Percentiles rank a stretch among this genome's conserved stretches.
These are phyloP conservation scores for Ptychoptera contaminata DNA, from an alignment of 2,888 invertebrate genomes.

Conservation along the genomic window DNA sequence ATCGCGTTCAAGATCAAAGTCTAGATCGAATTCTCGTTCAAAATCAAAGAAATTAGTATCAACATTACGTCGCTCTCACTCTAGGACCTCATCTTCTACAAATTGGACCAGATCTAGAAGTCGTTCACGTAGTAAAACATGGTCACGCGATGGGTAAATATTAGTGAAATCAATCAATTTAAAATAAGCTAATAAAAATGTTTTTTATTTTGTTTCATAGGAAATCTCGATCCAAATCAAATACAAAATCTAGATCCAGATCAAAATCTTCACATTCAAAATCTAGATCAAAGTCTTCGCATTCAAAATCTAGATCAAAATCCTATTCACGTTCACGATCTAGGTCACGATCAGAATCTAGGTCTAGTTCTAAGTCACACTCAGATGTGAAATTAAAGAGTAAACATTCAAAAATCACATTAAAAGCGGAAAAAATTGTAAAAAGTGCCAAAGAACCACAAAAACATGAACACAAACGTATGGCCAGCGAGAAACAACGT, in stretches of 20 bases:
- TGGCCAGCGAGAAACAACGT: constrained; percentile 19
- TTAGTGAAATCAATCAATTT: background rate
- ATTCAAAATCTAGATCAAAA: constrained; percentile 4
- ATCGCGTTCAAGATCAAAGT: constrained; percentile 26
- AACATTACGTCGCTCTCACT: constrained; percentile 11
- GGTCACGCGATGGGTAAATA: constrained; percentile 2
- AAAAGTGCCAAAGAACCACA: constrained; percentile 25
- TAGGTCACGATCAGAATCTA: constrained; percentile 14
- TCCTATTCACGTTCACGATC: constrained; percentile 11
- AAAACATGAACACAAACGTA: constrained; percentile 21
- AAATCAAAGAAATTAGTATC: constrained; percentile 7
- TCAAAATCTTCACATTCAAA: constrained; percentile 10
- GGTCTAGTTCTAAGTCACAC: constrained; percentile 14
- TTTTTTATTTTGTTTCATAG: background rate
- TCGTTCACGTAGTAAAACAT: constrained; percentile 16
- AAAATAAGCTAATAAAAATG: background rate
- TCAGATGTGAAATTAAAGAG: constrained; percentile 14
- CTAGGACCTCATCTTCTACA: constrained; percentile 14
- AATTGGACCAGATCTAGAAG: constrained; percentile 20
- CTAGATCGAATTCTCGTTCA: constrained; percentile 14
- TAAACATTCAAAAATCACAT: constrained; percentile 8
- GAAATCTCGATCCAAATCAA: constrained; percentile 5
- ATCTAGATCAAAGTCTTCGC: constrained; percentile 12
- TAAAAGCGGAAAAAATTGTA: constrained; percentile 23
- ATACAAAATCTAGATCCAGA: constrained; percentile 6